These are phyloP conservation scores for Ditylenchus dipsaci DNA, from an alignment of 1,140 invertebrate species.

Conservation along the genomic window DNA sequence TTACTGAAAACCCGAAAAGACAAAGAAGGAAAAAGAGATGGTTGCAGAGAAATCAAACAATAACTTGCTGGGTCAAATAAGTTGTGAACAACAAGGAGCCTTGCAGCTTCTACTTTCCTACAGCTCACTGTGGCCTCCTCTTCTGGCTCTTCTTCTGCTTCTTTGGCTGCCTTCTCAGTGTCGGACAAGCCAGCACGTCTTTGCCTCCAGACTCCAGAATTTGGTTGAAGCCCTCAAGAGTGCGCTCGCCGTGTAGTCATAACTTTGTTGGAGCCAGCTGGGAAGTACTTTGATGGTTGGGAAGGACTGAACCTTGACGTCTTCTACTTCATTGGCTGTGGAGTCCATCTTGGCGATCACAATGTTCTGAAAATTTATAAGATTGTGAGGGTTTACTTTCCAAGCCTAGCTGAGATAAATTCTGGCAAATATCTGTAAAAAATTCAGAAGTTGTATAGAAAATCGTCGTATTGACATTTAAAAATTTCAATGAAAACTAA, in stretches of 20 bases:
- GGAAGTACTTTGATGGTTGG: slow-evolving; percentile 91
- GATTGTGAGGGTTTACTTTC: no score
- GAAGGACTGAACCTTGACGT: slow-evolving; percentile 84
- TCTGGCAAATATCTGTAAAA: no score
- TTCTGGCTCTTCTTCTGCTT: slow-evolving; percentile 29
- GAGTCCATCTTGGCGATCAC: slow-evolving; percentile 97
- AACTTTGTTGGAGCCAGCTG: slow-evolving; percentile 63
- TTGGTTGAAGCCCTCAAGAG: slow-evolving; percentile 71
- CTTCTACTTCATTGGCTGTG: slow-evolving; percentile 88
- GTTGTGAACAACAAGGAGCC: neutral
- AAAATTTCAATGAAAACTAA: no score
- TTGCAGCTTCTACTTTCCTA: neutral
- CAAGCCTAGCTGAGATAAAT: no score
- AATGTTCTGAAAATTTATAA: slow-evolving; percentile 64
- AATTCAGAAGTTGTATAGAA: no score
- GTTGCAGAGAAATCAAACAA: neutral
- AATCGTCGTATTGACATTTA: no score
- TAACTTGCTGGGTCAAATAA: neutral
- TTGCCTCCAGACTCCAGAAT: slow-evolving; percentile 79
- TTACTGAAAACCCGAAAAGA: neutral
- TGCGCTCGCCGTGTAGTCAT: slow-evolving; percentile 90
- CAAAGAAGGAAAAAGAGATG: neutral
- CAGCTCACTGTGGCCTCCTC: slow-evolving; percentile 37
- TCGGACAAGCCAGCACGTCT: slow-evolving; percentile 61
- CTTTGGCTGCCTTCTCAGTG: slow-evolving; percentile 53